Conservation (phyloP, 2,888 invertebrate species). For the Agonum fuliginosum region DNA sequence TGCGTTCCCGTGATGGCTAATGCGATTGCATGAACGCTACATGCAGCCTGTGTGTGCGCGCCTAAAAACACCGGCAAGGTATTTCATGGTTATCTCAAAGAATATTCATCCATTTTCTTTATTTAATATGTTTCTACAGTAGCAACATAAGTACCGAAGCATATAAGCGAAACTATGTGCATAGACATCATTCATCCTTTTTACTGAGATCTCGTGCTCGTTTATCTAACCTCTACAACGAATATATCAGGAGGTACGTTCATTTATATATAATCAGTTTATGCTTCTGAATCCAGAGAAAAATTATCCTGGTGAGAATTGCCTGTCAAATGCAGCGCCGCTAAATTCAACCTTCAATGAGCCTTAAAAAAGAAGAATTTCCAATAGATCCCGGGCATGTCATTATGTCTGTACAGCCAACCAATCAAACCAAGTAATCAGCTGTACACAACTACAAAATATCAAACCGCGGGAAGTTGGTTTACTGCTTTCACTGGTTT, state of each 20-base stretch:
- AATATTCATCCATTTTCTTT: conserved; percentile 38
- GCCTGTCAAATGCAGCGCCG: no score
- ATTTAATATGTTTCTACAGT: conserved; percentile 37
- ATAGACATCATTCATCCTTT: conserved; percentile 13
- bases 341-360: no score
- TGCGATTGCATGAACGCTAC: conserved; percentile 5
- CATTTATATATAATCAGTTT: no score
- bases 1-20: conserved; percentile 27
- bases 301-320: no score
- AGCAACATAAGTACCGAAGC: conserved; percentile 26
- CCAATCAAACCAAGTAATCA: no score
- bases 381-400: no score
- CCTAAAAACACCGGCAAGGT: conserved; percentile 58
- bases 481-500: no score
- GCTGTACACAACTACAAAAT: no score
- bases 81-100: conserved; percentile 48
- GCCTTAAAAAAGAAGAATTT: no score
- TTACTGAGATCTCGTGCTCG: conserved; percentile 11
- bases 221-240: conserved; percentile 54
- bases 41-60: conserved; percentile 43
- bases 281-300: no score
- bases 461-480: no score
- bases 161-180: conserved; percentile 23
- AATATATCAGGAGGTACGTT: conserved; percentile 43
- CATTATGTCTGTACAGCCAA: no score